Conservation (phyloP, 2,888 invertebrate genomes). For the Ormyrus labotus region DNA sequence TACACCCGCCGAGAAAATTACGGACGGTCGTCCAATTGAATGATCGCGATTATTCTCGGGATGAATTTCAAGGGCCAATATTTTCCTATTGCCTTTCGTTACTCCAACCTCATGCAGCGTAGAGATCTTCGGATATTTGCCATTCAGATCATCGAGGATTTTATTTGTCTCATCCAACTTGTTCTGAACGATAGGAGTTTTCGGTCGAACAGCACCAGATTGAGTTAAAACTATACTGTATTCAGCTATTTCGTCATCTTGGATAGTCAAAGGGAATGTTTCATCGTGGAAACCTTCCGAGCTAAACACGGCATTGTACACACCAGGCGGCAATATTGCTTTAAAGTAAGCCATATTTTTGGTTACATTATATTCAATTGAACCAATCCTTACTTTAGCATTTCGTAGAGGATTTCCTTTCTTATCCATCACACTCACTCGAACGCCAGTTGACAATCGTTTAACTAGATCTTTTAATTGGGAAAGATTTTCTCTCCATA, state of each 20-base stretch:
- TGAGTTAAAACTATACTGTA: conserved; percentile 69
- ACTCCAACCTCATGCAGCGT: conserved; percentile 66
- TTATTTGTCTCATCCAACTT: conserved; percentile 59
- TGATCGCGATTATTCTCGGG: conserved; percentile 58
- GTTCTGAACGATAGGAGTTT: conserved; percentile 4
- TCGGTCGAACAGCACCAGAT: conserved; percentile 32
- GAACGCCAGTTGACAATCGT: conserved; percentile 68
- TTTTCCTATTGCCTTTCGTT: conserved; percentile 60
- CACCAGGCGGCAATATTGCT: conserved; percentile 83
- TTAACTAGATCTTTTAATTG: conserved; percentile 69
- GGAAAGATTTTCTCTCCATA: conserved; percentile 73
- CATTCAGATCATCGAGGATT: conserved; percentile 65
- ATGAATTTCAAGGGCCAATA: conserved; percentile 69
- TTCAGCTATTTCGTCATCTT: conserved; percentile 71
- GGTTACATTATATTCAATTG: conserved; percentile 80
- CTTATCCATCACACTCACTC: conserved; percentile 79
- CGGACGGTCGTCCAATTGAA: conserved; percentile 62
- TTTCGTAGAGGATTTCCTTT: conserved; percentile 82
- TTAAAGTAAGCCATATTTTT: conserved; percentile 85
- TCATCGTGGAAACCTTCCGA: conserved; percentile 80
- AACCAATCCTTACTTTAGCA: conserved; percentile 83
- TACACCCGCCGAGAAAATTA: conserved; percentile 69
- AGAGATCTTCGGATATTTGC: conserved; percentile 67
- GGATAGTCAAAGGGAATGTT: conserved; percentile 75
- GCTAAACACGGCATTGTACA: conserved; percentile 80